Base-by-base conservation (phyloP, 2,113 vertebrate species). In the Oncorhynchus kisutch region DNA sequence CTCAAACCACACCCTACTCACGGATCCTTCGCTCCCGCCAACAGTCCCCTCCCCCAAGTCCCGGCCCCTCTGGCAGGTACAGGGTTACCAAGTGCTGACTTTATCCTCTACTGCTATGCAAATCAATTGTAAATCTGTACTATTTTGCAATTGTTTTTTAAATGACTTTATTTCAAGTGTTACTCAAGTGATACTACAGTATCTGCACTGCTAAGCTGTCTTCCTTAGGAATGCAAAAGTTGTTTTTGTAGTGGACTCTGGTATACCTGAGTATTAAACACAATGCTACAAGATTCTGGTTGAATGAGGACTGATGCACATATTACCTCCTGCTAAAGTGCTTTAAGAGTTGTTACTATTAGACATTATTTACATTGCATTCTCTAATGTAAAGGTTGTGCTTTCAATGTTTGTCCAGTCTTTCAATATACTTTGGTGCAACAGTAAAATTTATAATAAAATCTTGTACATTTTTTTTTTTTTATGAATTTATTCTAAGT, bases 1-100 rank as follows among this genome's bases (percentile, higher is more conserved):
- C 85, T 34, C 77, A 78, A n/a, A 90, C 72, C 4, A 94, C 94
- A 27, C 95, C 96, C 0, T 96, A 93, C 51, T 77, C 85, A 0
- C 87, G 89, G 9, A 92, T 96, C 74, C 68, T 97, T 70, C 91
- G 93, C 3, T 92, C 94, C 45, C 94, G 94, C 9, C 92, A 45
- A 45, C 39, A 84, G 1, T 91, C 91, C 68, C 87, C 96, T 77
- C 88, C 90, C 70, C 60, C 86, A 79, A 91, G 86, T 86, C 93
- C 94, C 0, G 79, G 88, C 76, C 74, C 77, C 34, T 88, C 70
- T 94, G 88, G 88, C 85, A 13, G 49, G 49, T 54, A 54, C 49
- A 13, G 49, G 49, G 49, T 54, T 4, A 54, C 84, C n/a, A 91
- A 88, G 70, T 88, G 87, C 74, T 92, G 75, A 92, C 39, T 69